Base-by-base conservation (phyloP, 1,140 invertebrate genomes). In the Polyergus mexicanus region DNA sequence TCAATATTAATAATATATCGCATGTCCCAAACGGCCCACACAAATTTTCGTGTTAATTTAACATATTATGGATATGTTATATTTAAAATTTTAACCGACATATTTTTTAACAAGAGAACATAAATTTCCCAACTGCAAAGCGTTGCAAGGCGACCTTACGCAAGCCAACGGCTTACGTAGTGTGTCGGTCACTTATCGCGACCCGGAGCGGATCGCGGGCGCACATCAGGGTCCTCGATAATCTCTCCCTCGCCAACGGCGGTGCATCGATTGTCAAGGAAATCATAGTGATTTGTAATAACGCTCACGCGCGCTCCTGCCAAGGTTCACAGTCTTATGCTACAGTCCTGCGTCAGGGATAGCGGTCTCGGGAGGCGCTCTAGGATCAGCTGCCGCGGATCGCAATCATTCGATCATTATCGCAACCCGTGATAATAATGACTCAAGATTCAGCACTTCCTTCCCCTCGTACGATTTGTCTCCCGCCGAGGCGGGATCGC, bases 321-420 rank as follows among this genome's bases (percentile, higher is more conserved):
- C 56, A 85, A 47, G 81, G 89, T 90, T 90, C 85, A 89, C 85
- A 68, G 71, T 90, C 76, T 83, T 80, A 89, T 89, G 71, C 44
- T 35, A 72, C 54, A 77, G 56, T 47, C 66, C 51, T 72, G 19
- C 38, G 38, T 38, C 7, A 35, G 32, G 76, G 75, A 86, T 88
- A 88, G 85, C 78, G 77, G 77, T 86, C 58, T 60, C 16, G 62
- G 54, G 32, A 32, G 83, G 86, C 83, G 84, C 77, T 19, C 44
- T 58, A 76, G 47, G 81, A 84, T 84, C 71, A 78, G 85, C 62
- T 51, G 41, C 54, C 41, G 65, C 80, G 88, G 88, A 88, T 89
- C 89, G 83, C 78, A 89, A 90, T 90, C 89, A 81, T 68, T 66
- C 85, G 88, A 90, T 90, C 58, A 87, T 90, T 92, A 93, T 93